Evolutionary conservation across 2,797 vertebrate species (phyloP).

Genomic region (Parambassis ranga): DNA sequence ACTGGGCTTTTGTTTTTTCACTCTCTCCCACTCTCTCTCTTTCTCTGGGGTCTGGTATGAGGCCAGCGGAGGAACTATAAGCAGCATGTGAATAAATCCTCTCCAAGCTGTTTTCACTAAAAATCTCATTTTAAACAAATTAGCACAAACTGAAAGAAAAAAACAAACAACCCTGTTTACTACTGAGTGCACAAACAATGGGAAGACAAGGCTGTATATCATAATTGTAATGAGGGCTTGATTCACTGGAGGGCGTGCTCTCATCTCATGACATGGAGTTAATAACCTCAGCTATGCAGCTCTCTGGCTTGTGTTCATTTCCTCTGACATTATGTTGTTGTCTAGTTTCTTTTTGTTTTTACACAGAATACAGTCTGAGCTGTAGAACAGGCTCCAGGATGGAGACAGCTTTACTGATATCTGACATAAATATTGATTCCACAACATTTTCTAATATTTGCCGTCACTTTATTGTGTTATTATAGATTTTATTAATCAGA

Average conservation of each 20-base stretch:
- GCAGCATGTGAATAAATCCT: constrained; percentile 5
- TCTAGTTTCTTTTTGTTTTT: background rate
- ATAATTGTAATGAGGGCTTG: constrained; percentile 37
- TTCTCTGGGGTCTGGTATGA: constrained; percentile 50
- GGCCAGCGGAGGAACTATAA: constrained; percentile 30
- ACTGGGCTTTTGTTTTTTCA: constrained; percentile 49
- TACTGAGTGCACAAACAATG: background rate
- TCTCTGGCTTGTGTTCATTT: background rate
- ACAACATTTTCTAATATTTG: no score
- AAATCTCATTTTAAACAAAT: background rate
- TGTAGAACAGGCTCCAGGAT: background rate
- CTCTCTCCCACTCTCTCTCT: constrained; percentile 58
- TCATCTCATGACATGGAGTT: constrained; percentile 13
- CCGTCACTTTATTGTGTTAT: no score
- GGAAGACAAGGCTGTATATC: background rate
- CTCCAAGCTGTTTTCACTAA: constrained; percentile 12
- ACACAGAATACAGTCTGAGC: background rate
- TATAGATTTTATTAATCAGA: no score
- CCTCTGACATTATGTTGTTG: background rate
- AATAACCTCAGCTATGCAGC: constrained; percentile 17
- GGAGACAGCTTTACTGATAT: background rate
- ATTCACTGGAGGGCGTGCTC: constrained; percentile 49
- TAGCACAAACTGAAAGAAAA: background rate
- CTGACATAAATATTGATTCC: no score
- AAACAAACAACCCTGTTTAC: background rate